These are phyloP conservation scores for Pantherophis alleghaniensis DNA, from an alignment of 2,797 vertebrate species.

Conservation along the genomic window DNA sequence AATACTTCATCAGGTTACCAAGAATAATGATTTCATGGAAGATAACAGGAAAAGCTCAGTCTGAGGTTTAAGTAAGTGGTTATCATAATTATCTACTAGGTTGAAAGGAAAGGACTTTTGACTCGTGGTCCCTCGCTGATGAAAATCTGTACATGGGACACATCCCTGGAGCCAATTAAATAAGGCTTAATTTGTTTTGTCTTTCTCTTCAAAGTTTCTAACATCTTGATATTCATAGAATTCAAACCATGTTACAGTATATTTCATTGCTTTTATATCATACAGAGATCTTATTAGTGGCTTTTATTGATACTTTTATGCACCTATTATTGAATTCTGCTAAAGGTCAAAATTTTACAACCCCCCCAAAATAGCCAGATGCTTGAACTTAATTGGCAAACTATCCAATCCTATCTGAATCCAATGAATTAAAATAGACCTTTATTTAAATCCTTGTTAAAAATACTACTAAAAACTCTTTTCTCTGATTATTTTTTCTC, in stretches of 20 bases:
- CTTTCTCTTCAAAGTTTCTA: neutral
- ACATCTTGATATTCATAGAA: neutral
- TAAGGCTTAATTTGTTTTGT: neutral
- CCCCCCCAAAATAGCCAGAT: neutral
- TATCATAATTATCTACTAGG: neutral
- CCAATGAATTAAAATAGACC: neutral
- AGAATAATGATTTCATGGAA: neutral
- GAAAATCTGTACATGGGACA: neutral
- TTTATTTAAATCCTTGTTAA: neutral
- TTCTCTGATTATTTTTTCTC: neutral
- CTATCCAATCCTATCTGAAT: neutral
- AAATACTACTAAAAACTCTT: neutral
- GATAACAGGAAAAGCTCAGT: neutral
- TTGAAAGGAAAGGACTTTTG: neutral
- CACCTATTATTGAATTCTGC: neutral
- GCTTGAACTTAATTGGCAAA: neutral
- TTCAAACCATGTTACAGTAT: neutral
- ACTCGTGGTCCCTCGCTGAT: neutral
- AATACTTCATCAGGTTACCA: neutral
- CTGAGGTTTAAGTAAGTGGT: neutral
- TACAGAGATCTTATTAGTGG: neutral
- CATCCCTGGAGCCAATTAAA: neutral
- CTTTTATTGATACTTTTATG: neutral
- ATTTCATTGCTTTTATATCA: neutral
- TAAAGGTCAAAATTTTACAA: neutral